Evolutionary conservation across 2,888 invertebrate species (phyloP).

Genomic region (Drosophila rubida): DNA sequence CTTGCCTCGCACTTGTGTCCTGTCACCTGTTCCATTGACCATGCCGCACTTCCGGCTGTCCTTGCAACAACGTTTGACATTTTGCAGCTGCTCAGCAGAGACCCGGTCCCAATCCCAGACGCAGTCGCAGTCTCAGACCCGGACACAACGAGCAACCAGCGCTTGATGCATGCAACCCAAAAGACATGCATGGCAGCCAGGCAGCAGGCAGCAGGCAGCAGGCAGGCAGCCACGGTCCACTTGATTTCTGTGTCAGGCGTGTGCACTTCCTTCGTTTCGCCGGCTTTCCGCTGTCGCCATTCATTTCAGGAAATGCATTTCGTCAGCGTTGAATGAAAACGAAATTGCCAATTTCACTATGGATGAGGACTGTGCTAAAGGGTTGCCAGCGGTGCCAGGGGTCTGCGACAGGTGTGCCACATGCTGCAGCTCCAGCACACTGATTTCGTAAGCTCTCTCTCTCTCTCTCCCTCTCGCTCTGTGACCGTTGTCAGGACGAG

Average conservation of each 20-base stretch:
- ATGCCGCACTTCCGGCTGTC: constrained; percentile 47
- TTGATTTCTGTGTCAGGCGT: constrained; percentile 65
- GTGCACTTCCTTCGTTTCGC: constrained; percentile 36
- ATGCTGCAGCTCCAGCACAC: constrained; percentile 1
- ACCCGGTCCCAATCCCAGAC: constrained; percentile 5
- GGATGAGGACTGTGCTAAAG: constrained; percentile 7
- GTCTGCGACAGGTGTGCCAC: constrained; percentile 19
- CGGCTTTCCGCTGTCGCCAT: constrained; percentile 45
- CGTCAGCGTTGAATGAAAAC: constrained; percentile 75
- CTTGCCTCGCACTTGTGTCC: not conserved
- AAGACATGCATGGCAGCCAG: constrained; percentile 13
- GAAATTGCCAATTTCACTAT: constrained; percentile 78
- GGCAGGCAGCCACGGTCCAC: constrained; percentile 50
- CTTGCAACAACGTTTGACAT: constrained; percentile 66
- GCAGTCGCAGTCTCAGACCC: too few species aligned
- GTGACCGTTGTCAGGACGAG: not conserved
- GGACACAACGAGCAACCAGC: not conserved
- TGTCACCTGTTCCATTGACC: constrained; percentile 33
- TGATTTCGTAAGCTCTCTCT: constrained; percentile 39
- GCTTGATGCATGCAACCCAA: constrained; percentile 19
- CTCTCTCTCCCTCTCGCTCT: too few species aligned
- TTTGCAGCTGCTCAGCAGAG: constrained; percentile 47
- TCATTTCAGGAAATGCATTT: constrained; percentile 77
- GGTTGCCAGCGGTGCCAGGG: not conserved
- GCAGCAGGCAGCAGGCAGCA: too few species aligned